Conservation (phyloP, 2,797 vertebrate species). For the Melanotaenia trifasciata region DNA sequence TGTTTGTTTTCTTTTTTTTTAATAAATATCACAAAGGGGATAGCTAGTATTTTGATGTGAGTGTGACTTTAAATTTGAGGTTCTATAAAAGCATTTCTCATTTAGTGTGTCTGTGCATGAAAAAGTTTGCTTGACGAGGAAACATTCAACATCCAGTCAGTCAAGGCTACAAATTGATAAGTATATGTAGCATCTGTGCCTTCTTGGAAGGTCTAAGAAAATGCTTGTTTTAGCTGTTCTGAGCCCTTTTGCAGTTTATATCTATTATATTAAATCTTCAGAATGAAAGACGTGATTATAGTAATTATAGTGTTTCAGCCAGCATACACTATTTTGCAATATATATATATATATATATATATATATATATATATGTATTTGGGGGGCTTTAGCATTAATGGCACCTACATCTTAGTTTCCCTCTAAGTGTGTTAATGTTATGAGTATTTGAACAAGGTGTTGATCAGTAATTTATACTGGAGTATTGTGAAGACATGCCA, state of each 20-base stretch:
- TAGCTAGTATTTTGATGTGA: conserved; percentile 44
- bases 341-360: no score
- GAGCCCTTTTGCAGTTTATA: background rate
- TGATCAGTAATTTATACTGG: conserved; percentile 23
- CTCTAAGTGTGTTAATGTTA: conserved; percentile 15
- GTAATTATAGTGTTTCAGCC: conserved; percentile 6
- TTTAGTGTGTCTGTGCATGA: conserved; percentile 29
- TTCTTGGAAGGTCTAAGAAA: background rate
- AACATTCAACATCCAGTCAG: conserved; percentile 1
- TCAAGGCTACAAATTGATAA: background rate
- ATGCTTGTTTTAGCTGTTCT: background rate
- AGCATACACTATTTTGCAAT: background rate
- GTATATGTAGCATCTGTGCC: background rate
- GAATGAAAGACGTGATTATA: background rate
- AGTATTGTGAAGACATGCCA: conserved; percentile 30
- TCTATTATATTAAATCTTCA: background rate
- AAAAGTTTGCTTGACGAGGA: conserved; percentile 8
- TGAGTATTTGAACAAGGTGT: conserved; percentile 22
- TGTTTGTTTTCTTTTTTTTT: background rate
- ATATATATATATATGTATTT: background rate
- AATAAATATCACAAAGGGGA: conserved; percentile 51
- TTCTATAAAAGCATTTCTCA: conserved; percentile 6
- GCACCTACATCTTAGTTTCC: background rate
- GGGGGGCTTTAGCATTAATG: background rate
- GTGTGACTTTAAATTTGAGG: conserved; percentile 23